phyloP scores from a whole-genome alignment of 2,113 vertebrate species.

The Perccottus glenii region DNA sequence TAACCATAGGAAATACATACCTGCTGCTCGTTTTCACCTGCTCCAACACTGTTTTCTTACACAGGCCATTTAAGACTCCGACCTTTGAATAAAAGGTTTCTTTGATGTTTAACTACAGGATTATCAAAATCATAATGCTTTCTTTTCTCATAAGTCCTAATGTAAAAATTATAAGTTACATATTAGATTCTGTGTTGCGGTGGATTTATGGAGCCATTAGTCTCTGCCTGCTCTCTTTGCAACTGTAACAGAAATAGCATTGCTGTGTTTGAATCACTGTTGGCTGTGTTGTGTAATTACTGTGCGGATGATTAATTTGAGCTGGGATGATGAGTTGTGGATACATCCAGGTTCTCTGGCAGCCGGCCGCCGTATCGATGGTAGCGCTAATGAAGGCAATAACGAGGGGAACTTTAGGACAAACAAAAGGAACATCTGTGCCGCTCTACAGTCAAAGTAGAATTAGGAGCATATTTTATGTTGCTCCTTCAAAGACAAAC shows the following conservation, averaged over 20 bases:
- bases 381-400: slow-evolving; percentile 64
- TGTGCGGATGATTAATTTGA: slow-evolving; percentile 60
- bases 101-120: too few relatives aligned
- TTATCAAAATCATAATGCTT: too few relatives aligned
- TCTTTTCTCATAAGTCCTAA: too few relatives aligned
- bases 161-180: too few relatives aligned
- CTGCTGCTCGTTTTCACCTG: too few relatives aligned
- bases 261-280: slow-evolving; percentile 30
- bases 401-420: slow-evolving; percentile 59
- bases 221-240: too few relatives aligned
- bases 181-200: too few relatives aligned
- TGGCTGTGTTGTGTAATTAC: slow-evolving; percentile 51
- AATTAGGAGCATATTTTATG: slow-evolving; percentile 65
- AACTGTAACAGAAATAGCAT: slow-evolving; percentile 5
- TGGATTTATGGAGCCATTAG: too few relatives aligned
- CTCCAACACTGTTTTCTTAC: too few relatives aligned
- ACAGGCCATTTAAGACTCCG: too few relatives aligned
- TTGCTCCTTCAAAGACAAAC: slow-evolving; percentile 26
- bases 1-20: too few relatives aligned
- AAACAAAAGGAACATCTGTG: slow-evolving; percentile 71
- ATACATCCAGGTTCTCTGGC: slow-evolving; percentile 52
- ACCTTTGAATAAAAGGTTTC: too few relatives aligned
- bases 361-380: slow-evolving; percentile 56
- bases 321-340: slow-evolving; percentile 59
- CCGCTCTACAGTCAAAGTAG: slow-evolving; percentile 41